Evolutionary conservation across 2,113 vertebrate genomes (phyloP).

Genomic region (Rhadina sibilatrix): DNA sequence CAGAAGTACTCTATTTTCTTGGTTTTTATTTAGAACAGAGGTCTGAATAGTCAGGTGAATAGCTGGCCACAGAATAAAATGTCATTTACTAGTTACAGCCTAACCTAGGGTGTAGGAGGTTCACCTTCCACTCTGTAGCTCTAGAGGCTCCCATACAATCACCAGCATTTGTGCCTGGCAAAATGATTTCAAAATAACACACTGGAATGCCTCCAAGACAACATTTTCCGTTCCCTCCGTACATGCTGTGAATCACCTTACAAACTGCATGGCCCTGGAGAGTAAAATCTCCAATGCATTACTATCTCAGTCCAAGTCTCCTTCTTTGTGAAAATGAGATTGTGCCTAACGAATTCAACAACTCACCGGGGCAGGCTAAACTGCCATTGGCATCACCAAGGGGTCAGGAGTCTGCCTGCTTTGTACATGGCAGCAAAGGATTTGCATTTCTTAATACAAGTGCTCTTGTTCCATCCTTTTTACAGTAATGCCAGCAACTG

Average conservation of each 20-base stretch:
- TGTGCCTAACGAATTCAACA: background rate
- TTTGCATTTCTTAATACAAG: background rate
- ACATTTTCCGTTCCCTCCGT: background rate
- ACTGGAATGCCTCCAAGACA: background rate
- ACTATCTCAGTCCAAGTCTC: background rate
- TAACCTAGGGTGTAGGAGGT: background rate
- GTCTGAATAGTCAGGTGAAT: background rate
- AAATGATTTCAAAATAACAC: background rate
- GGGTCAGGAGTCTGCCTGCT: background rate
- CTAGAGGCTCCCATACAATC: background rate
- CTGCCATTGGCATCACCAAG: fast-evolving
- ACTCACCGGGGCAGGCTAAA: background rate
- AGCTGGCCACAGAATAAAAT: background rate
- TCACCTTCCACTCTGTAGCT: background rate
- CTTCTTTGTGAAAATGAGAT: background rate
- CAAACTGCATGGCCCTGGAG: background rate
- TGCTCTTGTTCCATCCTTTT: background rate
- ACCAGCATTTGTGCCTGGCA: background rate
- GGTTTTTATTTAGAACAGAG: background rate
- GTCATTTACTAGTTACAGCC: background rate
- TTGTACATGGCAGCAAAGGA: background rate
- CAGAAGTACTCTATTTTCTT: background rate
- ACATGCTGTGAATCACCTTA: background rate
- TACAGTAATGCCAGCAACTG: background rate
- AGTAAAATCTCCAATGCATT: background rate